Conservation (phyloP, 2,113 vertebrate species). For the Caloenas nicobarica region DNA sequence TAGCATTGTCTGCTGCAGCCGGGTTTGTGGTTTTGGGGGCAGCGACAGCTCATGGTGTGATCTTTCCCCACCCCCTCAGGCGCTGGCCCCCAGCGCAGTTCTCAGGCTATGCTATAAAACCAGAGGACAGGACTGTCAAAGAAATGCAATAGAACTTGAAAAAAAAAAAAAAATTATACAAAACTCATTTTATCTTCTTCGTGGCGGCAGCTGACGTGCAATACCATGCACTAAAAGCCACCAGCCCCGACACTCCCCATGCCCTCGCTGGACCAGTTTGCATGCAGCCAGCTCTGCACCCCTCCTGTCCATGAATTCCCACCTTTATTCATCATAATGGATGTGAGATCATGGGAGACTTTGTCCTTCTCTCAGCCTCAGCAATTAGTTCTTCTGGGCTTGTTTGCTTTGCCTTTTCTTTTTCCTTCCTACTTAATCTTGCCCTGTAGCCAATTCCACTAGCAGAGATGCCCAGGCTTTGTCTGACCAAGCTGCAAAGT, state of each 20-base stretch:
- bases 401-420: neutral
- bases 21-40: neutral
- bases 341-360: rapidly evolving
- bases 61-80: neutral
- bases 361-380: neutral
- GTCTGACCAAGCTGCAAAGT: neutral
- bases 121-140: no score
- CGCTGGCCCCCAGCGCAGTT: neutral
- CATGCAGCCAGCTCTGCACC: neutral
- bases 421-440: neutral
- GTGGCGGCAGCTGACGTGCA: neutral
- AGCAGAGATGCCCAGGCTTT: neutral
- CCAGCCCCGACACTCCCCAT: rapidly evolving
- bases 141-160: no score
- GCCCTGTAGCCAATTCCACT: neutral
- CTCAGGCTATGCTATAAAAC: no score
- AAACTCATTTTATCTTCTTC: no score
- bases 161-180: no score
- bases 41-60: rapidly evolving
- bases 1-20: rapidly evolving
- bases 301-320: neutral
- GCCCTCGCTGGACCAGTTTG: rapidly evolving
- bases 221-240: neutral
- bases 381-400: neutral
- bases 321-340: no score